Percentiles rank a stretch among this genome's conserved stretches.
Conservation (phyloP, 2,113 vertebrate species). For the Ptilorrhoa leucosticta region DNA sequence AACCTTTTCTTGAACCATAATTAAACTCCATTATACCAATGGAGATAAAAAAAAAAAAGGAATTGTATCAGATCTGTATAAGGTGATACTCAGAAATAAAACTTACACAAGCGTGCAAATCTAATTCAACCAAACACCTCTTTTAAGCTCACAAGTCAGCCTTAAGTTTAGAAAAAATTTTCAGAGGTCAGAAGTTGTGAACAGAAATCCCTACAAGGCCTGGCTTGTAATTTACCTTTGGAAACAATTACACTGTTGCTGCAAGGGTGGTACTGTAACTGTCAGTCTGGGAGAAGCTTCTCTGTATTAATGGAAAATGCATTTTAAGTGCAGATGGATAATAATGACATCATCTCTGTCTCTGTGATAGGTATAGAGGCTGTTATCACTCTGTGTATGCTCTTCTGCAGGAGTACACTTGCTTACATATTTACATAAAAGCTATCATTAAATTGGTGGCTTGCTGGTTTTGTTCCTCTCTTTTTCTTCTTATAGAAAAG, state of each 20-base stretch:
- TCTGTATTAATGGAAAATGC: background rate
- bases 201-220: background rate
- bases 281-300: background rate
- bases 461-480: background rate
- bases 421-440: background rate
- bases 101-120: background rate
- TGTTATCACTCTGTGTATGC: background rate
- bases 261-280: background rate
- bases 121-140: background rate
- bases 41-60: background rate
- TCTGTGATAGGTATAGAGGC: background rate
- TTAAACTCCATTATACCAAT: background rate
- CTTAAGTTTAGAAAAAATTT: background rate
- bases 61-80: background rate
- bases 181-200: background rate
- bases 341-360: background rate
- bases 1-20: background rate
- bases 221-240: background rate
- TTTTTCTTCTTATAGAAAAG: background rate
- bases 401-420: background rate
- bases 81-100: background rate
- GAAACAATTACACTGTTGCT: background rate
- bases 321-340: background rate
- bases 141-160: background rate
- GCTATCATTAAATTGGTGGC: background rate